Conservation (phyloP, 2,113 vertebrate species). For the Stigmatopora argus region DNA sequence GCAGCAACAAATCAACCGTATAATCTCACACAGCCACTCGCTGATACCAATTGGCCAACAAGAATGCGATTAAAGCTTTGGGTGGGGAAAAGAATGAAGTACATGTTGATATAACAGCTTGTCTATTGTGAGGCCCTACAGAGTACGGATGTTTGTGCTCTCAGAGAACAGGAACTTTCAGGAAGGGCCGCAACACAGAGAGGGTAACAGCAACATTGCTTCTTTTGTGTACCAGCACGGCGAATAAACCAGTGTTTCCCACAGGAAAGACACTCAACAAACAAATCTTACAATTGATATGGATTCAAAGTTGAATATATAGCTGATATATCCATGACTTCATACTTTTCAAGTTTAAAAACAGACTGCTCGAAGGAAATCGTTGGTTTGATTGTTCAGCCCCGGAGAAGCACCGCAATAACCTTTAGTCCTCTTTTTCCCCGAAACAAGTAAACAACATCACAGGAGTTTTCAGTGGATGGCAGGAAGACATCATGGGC, state of each 20-base stretch:
- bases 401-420: no score
- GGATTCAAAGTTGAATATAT: slow-evolving; percentile 10
- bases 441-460: no score
- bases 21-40: slow-evolving; percentile 37
- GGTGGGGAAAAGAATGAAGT: slow-evolving; percentile 14
- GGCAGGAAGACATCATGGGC: no score
- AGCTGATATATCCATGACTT: slow-evolving; percentile 5
- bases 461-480: no score
- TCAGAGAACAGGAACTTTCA: slow-evolving; percentile 64
- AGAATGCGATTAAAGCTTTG: slow-evolving; percentile 33
- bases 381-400: no score
- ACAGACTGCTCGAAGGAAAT: slow-evolving; percentile 8
- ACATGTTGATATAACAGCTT: slow-evolving; percentile 65
- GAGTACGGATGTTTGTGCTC: slow-evolving; percentile 28
- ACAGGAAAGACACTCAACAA: slow-evolving; percentile 24
- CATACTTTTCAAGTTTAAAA: slow-evolving; percentile 18
- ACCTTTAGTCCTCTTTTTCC: no score
- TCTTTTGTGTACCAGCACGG: slow-evolving; percentile 46
- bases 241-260: slow-evolving; percentile 34
- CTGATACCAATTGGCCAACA: slow-evolving; percentile 34
- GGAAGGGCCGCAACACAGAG: slow-evolving; percentile 44
- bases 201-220: slow-evolving; percentile 48
- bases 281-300: slow-evolving; percentile 35
- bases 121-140: slow-evolving; percentile 44
- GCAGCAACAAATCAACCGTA: slow-evolving; percentile 8